phyloP scores from a whole-genome alignment of 2,113 vertebrate genomes.

The Pollachius pollachius region DNA sequence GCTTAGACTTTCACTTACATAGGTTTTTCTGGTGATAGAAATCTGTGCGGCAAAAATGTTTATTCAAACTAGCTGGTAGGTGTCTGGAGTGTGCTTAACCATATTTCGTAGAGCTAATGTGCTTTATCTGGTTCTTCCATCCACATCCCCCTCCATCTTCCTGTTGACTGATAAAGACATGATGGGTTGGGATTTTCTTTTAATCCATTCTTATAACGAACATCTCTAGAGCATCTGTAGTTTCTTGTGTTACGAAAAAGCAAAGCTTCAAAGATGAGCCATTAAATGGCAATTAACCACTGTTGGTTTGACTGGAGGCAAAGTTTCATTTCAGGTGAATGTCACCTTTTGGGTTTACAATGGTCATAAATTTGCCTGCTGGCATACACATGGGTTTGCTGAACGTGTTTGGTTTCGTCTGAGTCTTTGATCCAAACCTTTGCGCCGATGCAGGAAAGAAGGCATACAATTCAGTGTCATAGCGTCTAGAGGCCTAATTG shows the following conservation, averaged over 20 bases:
- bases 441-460: slow-evolving; percentile 38
- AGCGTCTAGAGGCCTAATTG: slow-evolving; percentile 62
- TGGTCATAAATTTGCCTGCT: slow-evolving; percentile 32
- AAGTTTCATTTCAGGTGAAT: slow-evolving; percentile 22
- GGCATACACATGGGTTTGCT: slow-evolving; percentile 15
- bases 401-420: slow-evolving; percentile 36
- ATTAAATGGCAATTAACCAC: neutral
- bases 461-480: slow-evolving; percentile 26
- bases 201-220: neutral
- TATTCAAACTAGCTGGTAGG: slow-evolving; percentile 37
- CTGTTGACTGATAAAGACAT: neutral
- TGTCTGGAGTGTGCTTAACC: slow-evolving; percentile 16
- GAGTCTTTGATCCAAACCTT: slow-evolving; percentile 46
- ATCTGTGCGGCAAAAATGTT: slow-evolving; percentile 43
- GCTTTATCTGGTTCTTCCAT: slow-evolving; percentile 9
- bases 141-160: neutral
- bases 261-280: no score
- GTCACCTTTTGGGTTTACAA: slow-evolving; percentile 42
- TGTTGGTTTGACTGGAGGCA: slow-evolving; percentile 13
- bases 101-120: slow-evolving; percentile 28
- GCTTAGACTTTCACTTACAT: slow-evolving; percentile 35
- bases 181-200: neutral
- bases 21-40: slow-evolving; percentile 34
- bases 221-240: no score
- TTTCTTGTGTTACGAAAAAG: no score